Base-by-base conservation (phyloP, 2,888 invertebrate species). In the Heliconius erato region DNA sequence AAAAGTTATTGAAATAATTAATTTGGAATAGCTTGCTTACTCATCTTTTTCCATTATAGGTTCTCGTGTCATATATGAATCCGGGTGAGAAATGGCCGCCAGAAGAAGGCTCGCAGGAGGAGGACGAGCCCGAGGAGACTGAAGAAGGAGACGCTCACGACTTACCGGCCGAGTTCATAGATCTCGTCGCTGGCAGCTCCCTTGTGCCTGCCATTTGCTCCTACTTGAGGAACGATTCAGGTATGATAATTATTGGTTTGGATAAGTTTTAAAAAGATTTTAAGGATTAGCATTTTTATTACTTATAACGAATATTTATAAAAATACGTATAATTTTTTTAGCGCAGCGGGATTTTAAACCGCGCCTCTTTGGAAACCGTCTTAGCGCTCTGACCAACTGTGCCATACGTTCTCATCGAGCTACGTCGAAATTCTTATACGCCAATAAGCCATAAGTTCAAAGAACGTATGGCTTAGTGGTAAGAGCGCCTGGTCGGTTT, bases 181-280 rank as follows among this genome's bases (percentile, higher is more conserved):
- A 98, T 84, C 96, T 99, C 59, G 91, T 99, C 28, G 97, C 97
- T 71, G 97, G 97, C 90, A 99, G 99, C 83, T 98, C 98, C 88
- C 96, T 99, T 32, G 96, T 99, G 84, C 98, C 98, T 32, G 98
- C 98, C 35, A 96, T 99, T 44, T 98, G 98, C 89, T 98, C 98
- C 0, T 99, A 99, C 91, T 96, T 99, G 80, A 96, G 99, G 87
- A 99, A 99, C 90, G 99, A 99, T 94, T 99, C 99, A 26, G 97
- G 97, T 97, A 89, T 7, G 14, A 32, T 85, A 35, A 54, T 16
- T 40, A 72, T 76, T 23, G 6, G 23, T 63, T 63, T n/a, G 12
- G n/a, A 9, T 59, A 23, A 23, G 9, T 59, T 59, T 23, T 23
- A 3, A 23, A 2, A 19, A 14, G 7, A 19, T 23, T 54, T 5